Conservation (phyloP, 2,113 vertebrate genomes). For the Anguilla japonica region DNA sequence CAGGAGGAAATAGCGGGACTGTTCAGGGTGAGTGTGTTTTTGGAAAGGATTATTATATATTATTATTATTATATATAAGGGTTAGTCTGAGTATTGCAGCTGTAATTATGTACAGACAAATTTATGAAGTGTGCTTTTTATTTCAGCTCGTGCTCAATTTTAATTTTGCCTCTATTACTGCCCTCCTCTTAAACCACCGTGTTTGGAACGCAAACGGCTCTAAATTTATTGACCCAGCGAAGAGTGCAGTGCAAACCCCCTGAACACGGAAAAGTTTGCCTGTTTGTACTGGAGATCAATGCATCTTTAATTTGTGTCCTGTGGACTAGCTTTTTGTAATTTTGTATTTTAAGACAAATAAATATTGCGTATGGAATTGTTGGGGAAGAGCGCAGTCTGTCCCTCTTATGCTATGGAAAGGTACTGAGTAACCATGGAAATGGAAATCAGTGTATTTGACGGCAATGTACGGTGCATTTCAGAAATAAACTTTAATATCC, state of each 20-base stretch:
- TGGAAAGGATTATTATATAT: slow-evolving; percentile 13
- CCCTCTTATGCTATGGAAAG: background rate
- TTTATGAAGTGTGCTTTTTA: slow-evolving; percentile 62
- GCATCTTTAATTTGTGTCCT: background rate
- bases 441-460: no score
- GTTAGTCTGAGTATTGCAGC: slow-evolving; percentile 43
- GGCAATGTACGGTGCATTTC: no score
- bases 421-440: no score
- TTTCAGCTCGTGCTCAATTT: slow-evolving; percentile 47
- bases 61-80: no score
- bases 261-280: background rate
- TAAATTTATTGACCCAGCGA: slow-evolving; percentile 17
- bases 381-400: background rate
- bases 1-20: slow-evolving; percentile 47
- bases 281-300: background rate
- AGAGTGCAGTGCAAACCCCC: background rate
- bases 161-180: slow-evolving; percentile 45
- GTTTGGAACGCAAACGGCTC: slow-evolving; percentile 26
- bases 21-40: slow-evolving; percentile 35
- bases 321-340: background rate
- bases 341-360: background rate
- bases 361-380: background rate
- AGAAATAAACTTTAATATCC: no score
- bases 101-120: slow-evolving; percentile 61
- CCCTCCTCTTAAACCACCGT: slow-evolving; percentile 44